A percentile compares a stretch with the other conserved stretches of the same genome.
Evolutionary conservation across 2,797 vertebrate genomes (phyloP).

Genomic region (Odontamblyopus lacepedii): DNA sequence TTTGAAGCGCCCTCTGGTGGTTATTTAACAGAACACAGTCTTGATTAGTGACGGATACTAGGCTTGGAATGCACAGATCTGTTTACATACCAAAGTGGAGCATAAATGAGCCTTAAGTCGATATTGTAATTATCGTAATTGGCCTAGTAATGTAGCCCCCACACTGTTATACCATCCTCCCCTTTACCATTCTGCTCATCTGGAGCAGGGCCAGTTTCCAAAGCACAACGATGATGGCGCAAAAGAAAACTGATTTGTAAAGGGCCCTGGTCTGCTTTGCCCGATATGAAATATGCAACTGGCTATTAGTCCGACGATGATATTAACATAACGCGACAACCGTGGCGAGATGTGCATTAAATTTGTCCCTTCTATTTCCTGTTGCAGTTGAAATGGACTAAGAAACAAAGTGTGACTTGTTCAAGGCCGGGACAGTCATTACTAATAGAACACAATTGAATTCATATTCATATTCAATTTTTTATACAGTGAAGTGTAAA

Average conservation of each 20-base stretch:
- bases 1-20: too few relatives aligned
- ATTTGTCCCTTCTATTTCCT: constrained; percentile 40
- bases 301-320: constrained; percentile 60
- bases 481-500: constrained; percentile 17
- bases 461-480: constrained; percentile 45
- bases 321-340: constrained; percentile 66
- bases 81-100: too few relatives aligned
- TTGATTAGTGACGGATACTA: too few relatives aligned
- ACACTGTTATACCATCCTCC: constrained; percentile 19
- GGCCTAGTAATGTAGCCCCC: constrained; percentile 15
- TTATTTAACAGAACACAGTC: too few relatives aligned
- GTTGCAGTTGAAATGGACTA: constrained; percentile 28
- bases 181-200: constrained; percentile 35
- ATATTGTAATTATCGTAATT: too few relatives aligned
- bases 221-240: constrained; percentile 53
- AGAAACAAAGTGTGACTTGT: constrained; percentile 41
- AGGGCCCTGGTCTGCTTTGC: constrained; percentile 57
- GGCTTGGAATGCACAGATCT: too few relatives aligned
- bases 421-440: constrained; percentile 28
- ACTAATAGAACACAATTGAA: constrained; percentile 24
- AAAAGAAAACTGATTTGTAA: constrained; percentile 76
- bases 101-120: too few relatives aligned
- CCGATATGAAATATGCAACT: constrained; percentile 66
- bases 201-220: constrained; percentile 58
- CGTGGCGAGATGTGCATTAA: constrained; percentile 59